Base-by-base conservation (phyloP, 2,888 invertebrate genomes). In the Diachrysia chrysitis region DNA sequence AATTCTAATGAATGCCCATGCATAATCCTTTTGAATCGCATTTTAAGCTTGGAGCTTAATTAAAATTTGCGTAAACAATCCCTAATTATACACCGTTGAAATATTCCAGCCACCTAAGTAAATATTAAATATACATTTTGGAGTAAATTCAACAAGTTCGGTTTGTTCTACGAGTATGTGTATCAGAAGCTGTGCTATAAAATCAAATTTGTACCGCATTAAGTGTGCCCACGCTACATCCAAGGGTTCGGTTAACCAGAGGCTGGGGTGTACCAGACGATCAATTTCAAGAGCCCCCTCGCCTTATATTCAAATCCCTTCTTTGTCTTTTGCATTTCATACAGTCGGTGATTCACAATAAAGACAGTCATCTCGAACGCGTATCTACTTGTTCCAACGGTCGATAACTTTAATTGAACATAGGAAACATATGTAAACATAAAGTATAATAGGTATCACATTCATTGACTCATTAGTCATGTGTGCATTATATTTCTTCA, bases 231-330 rank as follows among this genome's bases (percentile, higher is more conserved):
- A 76, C 85, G 84, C 76, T 84, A 71, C 57, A 81, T 83, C 87
- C 88, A 87, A 85, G 91, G 91, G 92, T 83, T 89, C 89, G 91
- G 93, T 91, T 92, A 94, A 94, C 92, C 93, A 92, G 90, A 90
- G 88, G 85, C 90, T 90, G 92, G 94, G 94, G 93, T 91, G 88
- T 82, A 89, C 84, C 84, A 84, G 84, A 83, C 93, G 95, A 95
- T 94, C 95, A 94, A 94, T 95, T 95, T 93, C 93, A 94, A 93
- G 92, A 91, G 87, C 86, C 92, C 91, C 93, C 90, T 91, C 90
- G 87, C 86, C 90, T 90, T 91, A 90, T 90, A 93, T 93, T 93
- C 93, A 94, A 94, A 95, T 94, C 92, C 92, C 92, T 91, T 91
- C 92, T 93, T 94, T 95, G 93, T 94, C 92, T 94, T 92, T 90